Percentiles rank a stretch among this genome's conserved stretches.
Evolutionary conservation across 2,113 vertebrate genomes (phyloP).

Genomic region (Ictalurus punctatus): DNA sequence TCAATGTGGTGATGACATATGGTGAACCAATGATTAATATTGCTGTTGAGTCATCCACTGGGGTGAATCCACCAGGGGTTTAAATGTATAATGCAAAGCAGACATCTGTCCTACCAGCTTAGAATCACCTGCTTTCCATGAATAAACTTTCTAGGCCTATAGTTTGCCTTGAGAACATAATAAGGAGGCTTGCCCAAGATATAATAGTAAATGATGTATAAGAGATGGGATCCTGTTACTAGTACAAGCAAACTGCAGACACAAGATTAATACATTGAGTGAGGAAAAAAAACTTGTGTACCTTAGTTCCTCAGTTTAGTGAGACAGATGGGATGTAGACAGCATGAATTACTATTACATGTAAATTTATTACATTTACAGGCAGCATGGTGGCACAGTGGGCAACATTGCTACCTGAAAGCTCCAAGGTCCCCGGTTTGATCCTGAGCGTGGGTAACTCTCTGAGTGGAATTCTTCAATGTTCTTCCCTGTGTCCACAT

Average conservation of each 20-base stretch:
- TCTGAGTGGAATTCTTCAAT: no score
- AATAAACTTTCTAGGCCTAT: conserved; percentile 20
- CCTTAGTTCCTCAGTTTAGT: neutral
- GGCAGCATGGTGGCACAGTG: neutral
- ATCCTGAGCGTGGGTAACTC: neutral
- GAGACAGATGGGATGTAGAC: neutral
- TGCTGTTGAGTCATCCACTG: conserved; percentile 42
- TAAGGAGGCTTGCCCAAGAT: conserved; percentile 15
- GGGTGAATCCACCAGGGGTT: conserved; percentile 32
- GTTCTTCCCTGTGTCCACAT: neutral
- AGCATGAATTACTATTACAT: neutral
- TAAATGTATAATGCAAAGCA: conserved; percentile 44
- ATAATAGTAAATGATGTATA: conserved; percentile 1
- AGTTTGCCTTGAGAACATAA: neutral
- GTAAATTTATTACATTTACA: neutral
- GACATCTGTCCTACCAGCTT: conserved; percentile 39
- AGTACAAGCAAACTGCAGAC: conserved; percentile 2
- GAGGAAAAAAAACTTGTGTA: neutral
- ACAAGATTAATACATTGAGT: conserved; percentile 12
- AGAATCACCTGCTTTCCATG: conserved; percentile 33
- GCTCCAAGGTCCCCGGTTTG: neutral
- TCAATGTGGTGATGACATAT: conserved; percentile 35
- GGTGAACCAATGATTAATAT: conserved; percentile 51
- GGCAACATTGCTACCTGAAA: neutral
- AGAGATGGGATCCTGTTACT: neutral